Percentiles rank a stretch among this genome's conserved stretches.
These are phyloP conservation scores for Oikopleura dioica DNA, from an alignment of 23 tunicate genomes.

Conservation along the genomic window DNA sequence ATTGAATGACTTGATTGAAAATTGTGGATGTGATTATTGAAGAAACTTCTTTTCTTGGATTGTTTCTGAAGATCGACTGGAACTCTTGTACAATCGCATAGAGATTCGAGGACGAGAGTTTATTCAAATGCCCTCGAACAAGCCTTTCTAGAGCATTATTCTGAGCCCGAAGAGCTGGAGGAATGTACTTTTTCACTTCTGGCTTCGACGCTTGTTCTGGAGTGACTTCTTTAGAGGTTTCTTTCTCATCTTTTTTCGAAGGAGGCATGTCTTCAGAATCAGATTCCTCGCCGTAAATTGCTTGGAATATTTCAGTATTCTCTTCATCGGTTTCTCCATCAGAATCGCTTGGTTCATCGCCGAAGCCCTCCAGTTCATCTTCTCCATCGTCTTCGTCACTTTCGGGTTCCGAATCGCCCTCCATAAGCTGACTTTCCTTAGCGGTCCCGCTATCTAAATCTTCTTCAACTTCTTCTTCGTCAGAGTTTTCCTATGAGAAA, in stretches of 20 bases:
- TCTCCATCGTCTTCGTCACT: not conserved
- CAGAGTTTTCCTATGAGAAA: not conserved
- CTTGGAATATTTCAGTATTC: not conserved
- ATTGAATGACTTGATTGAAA: not conserved
- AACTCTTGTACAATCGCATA: not conserved
- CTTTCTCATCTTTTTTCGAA: not conserved
- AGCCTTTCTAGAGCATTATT: not conserved
- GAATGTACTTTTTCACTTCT: not conserved
- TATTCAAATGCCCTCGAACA: not conserved
- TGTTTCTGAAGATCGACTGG: not conserved
- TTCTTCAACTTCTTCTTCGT: not conserved
- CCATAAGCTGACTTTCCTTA: not conserved
- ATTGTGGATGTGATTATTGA: not conserved
- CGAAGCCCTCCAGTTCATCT: not conserved
- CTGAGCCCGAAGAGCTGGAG: not conserved
- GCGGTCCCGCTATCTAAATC: not conserved
- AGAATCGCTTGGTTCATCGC: not conserved
- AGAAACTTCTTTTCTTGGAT: not conserved
- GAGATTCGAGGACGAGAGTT: not conserved
- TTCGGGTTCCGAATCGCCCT: not conserved
- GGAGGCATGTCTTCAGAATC: not conserved
- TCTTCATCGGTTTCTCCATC: not conserved
- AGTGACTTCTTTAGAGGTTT: too few relatives aligned
- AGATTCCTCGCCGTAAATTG: not conserved
- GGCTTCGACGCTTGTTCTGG: not conserved